These are phyloP conservation scores for Xenus cinereus DNA, from an alignment of 2,113 vertebrate genomes.

Conservation along the genomic window DNA sequence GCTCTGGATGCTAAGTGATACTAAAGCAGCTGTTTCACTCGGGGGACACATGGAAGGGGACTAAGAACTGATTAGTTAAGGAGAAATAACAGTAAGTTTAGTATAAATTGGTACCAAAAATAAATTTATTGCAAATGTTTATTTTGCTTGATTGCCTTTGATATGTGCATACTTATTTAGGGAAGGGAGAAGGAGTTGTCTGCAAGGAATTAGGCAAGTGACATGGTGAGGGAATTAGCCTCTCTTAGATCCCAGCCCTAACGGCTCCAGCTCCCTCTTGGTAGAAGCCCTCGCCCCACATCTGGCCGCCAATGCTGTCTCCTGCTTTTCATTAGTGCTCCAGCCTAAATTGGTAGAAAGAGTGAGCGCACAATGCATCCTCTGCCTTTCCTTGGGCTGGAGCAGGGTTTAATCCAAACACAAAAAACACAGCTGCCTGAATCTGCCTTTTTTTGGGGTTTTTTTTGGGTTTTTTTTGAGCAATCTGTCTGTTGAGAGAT, in stretches of 20 bases:
- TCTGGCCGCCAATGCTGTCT: neutral
- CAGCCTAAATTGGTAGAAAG: constrained; percentile 9
- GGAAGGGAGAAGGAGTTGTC: neutral
- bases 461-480: neutral
- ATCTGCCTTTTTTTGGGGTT: neutral
- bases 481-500: neutral
- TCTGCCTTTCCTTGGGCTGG: neutral
- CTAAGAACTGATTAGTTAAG: constrained; percentile 22
- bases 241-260: neutral
- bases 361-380: neutral
- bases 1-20: neutral
- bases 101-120: constrained; percentile 53
- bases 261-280: neutral
- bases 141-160: constrained; percentile 50
- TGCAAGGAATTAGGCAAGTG: constrained; percentile 23
- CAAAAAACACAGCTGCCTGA: neutral
- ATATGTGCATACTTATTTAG: neutral
- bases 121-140: constrained; percentile 48
- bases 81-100: constrained; percentile 27
- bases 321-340: constrained; percentile 33
- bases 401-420: neutral
- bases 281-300: neutral
- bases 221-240: neutral
- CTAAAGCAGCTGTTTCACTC: constrained; percentile 43
- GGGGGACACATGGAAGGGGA: neutral